These are phyloP conservation scores for Hestina assimilis DNA, from an alignment of 1,140 invertebrate species.

Conservation along the genomic window DNA sequence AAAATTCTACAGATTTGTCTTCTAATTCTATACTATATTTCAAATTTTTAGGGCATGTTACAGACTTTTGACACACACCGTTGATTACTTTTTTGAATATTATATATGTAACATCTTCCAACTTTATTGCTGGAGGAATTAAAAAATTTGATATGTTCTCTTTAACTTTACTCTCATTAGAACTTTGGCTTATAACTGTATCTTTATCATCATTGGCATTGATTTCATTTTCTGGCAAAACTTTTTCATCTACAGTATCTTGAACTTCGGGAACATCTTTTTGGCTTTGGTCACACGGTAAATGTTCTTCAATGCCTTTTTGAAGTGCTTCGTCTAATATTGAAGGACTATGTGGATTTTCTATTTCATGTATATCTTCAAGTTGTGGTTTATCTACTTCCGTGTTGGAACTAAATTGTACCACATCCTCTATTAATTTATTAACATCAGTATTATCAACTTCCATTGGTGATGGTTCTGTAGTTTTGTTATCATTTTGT, in stretches of 20 bases:
- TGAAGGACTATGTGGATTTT: conserved; percentile 62
- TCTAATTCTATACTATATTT: conserved; percentile 68
- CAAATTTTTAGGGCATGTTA: conserved; percentile 69
- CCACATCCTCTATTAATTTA: conserved; percentile 57
- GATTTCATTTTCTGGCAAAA: background rate
- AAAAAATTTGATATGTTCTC: conserved; percentile 3
- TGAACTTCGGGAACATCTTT: background rate
- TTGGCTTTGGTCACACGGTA: conserved; percentile 26
- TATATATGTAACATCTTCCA: conserved; percentile 52
- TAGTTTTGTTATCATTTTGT: conserved; percentile 29
- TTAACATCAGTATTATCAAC: conserved; percentile 51
- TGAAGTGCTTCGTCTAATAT: conserved; percentile 65
- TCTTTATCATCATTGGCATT: background rate
- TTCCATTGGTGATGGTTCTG: conserved; percentile 53
- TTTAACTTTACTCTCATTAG: conserved; percentile 1
- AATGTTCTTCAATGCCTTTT: conserved; percentile 62
- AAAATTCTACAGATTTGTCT: conserved; percentile 66
- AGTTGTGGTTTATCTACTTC: conserved; percentile 27
- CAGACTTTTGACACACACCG: conserved; percentile 60
- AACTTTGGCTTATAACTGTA: conserved; percentile 8
- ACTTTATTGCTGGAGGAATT: conserved; percentile 26
- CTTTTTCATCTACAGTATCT: background rate
- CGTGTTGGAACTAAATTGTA: conserved; percentile 39
- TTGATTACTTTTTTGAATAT: conserved; percentile 67
- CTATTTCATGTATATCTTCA: conserved; percentile 28